phyloP scores from a whole-genome alignment of 2,797 vertebrate genomes.

The Cossypha polioptera region DNA sequence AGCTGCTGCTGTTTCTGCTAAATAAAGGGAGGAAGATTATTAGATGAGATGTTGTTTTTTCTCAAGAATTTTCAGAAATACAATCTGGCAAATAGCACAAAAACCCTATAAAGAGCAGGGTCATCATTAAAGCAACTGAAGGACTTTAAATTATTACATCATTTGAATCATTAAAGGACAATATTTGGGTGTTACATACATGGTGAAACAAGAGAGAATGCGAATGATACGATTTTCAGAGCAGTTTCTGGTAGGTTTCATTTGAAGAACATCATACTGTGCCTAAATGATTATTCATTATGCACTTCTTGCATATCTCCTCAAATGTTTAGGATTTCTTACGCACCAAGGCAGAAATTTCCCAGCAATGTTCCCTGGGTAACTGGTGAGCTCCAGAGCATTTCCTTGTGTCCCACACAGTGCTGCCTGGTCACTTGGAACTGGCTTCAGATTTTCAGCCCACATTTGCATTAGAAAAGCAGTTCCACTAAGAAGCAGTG shows the following conservation, averaged over 20 bases:
- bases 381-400: background rate
- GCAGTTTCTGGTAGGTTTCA: background rate
- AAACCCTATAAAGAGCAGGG: background rate
- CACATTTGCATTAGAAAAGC: conserved; percentile 49
- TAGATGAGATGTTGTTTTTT: background rate
- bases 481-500: background rate
- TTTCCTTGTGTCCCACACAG: background rate
- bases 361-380: background rate
- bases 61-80: background rate
- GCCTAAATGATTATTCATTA: background rate
- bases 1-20: conserved; percentile 45
- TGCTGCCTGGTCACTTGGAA: conserved; percentile 28
- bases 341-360: background rate
- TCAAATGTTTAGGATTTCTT: background rate
- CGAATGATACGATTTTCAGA: background rate
- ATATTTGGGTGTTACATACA: background rate
- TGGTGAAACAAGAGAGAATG: background rate
- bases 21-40: background rate
- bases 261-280: background rate
- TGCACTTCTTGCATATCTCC: background rate
- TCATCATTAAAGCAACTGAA: background rate
- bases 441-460: background rate
- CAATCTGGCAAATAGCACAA: background rate
- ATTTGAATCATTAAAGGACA: background rate
- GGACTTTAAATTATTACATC: background rate